Evolutionary conservation across 2,113 vertebrate genomes (phyloP).

Genomic region (Phalacrocorax carbo): DNA sequence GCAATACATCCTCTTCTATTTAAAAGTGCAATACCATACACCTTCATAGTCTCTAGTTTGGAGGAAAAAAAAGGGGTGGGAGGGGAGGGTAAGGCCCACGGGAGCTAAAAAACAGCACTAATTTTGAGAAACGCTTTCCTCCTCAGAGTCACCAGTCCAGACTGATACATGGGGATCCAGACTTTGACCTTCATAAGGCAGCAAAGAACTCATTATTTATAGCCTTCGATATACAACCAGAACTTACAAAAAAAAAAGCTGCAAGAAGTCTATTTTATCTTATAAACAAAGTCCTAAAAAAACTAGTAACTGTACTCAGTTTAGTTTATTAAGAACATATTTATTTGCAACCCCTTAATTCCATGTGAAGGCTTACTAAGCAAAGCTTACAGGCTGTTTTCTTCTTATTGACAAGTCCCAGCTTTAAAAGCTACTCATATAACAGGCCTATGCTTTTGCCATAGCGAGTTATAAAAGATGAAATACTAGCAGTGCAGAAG

Average conservation of each 20-base stretch:
- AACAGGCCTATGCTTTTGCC: not conserved
- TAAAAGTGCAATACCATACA: accelerated
- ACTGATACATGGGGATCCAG: not conserved
- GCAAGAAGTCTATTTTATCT: not conserved
- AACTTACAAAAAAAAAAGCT: not conserved
- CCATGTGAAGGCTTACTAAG: not conserved
- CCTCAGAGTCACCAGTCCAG: not conserved
- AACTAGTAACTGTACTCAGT: not conserved
- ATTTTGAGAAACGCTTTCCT: not conserved
- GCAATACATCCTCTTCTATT: not conserved
- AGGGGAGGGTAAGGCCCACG: accelerated
- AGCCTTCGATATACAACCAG: not conserved
- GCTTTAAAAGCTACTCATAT: not conserved
- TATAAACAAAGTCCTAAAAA: not conserved
- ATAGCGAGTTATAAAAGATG: not conserved
- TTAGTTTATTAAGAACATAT: not conserved
- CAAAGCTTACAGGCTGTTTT: not conserved
- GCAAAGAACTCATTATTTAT: not conserved
- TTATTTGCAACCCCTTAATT: not conserved
- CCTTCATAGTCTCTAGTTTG: not conserved
- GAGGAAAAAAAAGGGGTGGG: accelerated
- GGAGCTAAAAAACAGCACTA: not conserved
- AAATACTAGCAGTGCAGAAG: not conserved
- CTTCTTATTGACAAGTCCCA: not conserved
- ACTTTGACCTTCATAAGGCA: not conserved